Base-by-base conservation (phyloP, 2,113 vertebrate species). In the Cyprichromis sp. region DNA sequence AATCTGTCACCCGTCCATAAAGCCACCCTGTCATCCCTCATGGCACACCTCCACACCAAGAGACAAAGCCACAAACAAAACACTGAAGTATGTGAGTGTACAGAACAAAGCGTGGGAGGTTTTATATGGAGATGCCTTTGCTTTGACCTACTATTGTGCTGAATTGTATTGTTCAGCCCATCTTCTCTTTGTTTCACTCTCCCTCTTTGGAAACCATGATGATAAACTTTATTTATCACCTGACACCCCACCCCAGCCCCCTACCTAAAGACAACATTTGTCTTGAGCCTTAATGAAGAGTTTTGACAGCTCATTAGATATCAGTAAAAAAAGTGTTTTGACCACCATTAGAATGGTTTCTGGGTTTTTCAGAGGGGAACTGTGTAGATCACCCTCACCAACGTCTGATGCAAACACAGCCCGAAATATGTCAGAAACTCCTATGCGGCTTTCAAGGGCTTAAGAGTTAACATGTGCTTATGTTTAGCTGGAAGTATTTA, bases 1-100 rank as follows among this genome's bases (percentile, higher is more conserved):
- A 78, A 83, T 85, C 81, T 88, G 81, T 90, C 90, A 63, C 2
- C 73, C 61, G 81, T 80, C 34, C 38, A 80, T 80, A 86, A 82
- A 92, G 87, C 87, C 84, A 80, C 83, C 73, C 82, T 78, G 63
- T n/a, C 47, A 83, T 84, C 47, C 79, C 82, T 88, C 76, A 40
- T 81, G 45, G 52, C 81, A 86, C 84, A 86, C 84, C 82, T 91
- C 87, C 66, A 80, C 84, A 38, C 42, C 78, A 19, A 57, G 83
- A 83, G 54, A 81, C 66, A 57, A 59, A 47, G 42, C 13, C 42
- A 80, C 26, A 24, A 66, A 80, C 82, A 88, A 31, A 87, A 42
- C 79, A 66, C 68, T 57, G 24, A 76, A 24, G 16, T 40, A 53
- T 54, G 68, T 26, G 76, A 79, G 81, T 10, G 85, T 31, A 38